Percentiles rank a stretch among this genome's conserved stretches.
phyloP scores from a whole-genome alignment of 2,888 invertebrate species.

The Iphiclides podalirius region DNA sequence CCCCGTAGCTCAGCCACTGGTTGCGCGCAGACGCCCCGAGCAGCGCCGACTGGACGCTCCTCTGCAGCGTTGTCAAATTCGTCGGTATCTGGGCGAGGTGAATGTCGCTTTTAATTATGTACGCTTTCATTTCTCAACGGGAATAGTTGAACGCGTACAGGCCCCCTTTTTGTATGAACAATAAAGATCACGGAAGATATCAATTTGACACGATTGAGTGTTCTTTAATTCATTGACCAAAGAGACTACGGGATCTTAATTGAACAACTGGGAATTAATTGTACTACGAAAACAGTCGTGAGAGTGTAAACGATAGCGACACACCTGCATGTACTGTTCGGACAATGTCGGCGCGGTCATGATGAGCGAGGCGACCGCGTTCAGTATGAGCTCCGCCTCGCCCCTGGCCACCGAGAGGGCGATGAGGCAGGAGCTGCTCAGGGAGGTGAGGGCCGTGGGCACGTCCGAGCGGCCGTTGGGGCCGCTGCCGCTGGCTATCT shows the following conservation, averaged over 20 bases:
- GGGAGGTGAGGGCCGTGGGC: conserved; percentile 87
- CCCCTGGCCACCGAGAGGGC: conserved; percentile 96
- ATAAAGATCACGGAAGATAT: too few species aligned
- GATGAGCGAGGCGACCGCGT: conserved; percentile 91
- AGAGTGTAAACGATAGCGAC: neutral
- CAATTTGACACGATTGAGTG: too few species aligned
- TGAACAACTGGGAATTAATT: too few species aligned
- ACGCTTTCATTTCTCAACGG: too few species aligned
- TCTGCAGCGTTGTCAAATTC: conserved; percentile 91
- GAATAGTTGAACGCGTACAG: too few species aligned
- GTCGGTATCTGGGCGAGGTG: conserved; percentile 85
- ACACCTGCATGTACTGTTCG: conserved; percentile 89
- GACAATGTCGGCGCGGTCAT: conserved; percentile 91
- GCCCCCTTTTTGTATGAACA: too few species aligned
- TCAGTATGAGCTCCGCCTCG: conserved; percentile 93
- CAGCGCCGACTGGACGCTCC: conserved; percentile 93
- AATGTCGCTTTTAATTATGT: conserved; percentile 24
- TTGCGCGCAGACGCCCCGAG: conserved; percentile 91
- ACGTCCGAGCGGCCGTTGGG: conserved; percentile 55
- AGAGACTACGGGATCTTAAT: too few species aligned
- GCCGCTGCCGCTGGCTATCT: conserved; percentile 85
- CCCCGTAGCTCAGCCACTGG: conserved; percentile 93
- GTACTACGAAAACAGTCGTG: too few species aligned
- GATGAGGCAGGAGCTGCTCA: conserved; percentile 94
- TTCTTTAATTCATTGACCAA: too few species aligned